Base-by-base conservation (phyloP, 2,888 invertebrate species). In the Melikaiella ostensackeni region DNA sequence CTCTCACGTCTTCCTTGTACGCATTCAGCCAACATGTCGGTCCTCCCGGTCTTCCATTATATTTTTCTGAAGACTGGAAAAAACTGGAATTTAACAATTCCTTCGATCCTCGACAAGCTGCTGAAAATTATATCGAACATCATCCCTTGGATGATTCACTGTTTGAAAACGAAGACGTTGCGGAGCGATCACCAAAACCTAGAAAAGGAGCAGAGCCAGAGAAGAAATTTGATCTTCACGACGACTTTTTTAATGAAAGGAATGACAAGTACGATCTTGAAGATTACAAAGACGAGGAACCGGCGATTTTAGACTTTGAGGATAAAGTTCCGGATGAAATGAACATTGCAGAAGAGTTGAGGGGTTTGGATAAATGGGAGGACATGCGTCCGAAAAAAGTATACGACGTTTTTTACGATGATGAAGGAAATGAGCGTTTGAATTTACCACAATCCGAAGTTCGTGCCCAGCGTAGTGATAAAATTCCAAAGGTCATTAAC, bases 41-140 rank as follows among this genome's bases (percentile, higher is more conserved):
- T 80, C 94, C 95, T 13, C 96, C 96, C n/a, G 96, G 96, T 35
- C 91, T 94, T 70, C 92, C 94, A n/a, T 89, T 97, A 7, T 96
- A 96, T 85, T 94, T 94, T 86, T 96, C 96, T 0, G 91, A 92
- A 75, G 85, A 89, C 3, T 91, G 91, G 86, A 89, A 91, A 85
- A 78, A 86, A 81, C 78, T 92, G 70, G 91, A 92, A 83, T 89
- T 91, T 79, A 91, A 91, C 63, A 91, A 91, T 80, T 92, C 93
- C 75, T 85, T 92, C 1, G 92, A 93, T 84, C 92, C 93, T 0
- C 91, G 92, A 66, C 88, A 89, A 62, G 92, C 93, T 79, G 92
- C 92, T 0, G 89, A 92, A 61, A 88, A 92, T 62, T 93, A 92
- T 86, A 82, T 70, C 0, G 50, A 70, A 30, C 19, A 19, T 11